Base-by-base conservation (phyloP, 53 echinoderm and acorn worm genomes). In the Apostichopus leukothele region DNA sequence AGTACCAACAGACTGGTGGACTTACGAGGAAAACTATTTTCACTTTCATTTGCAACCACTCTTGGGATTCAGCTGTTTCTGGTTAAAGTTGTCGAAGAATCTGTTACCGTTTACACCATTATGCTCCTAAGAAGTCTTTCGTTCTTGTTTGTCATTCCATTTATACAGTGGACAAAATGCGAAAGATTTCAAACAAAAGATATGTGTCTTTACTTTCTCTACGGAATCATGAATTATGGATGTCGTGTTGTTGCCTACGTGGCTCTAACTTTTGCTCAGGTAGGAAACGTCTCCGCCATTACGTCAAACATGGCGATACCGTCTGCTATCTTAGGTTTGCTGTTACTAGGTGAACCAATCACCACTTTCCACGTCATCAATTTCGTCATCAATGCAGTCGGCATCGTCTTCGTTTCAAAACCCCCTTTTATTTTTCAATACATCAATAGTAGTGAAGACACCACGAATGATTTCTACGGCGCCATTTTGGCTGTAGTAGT, bases 241-340 rank as follows among this genome's bases (percentile, higher is more conserved):
- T 19, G 20, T 21, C 54, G 54, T 1, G 1, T 52, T 18, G 19
- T 81, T 3, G 18, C 81, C 2, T 81, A 81, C 19, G 22, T 81
- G 21, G 81, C 81, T 55, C 12, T 81, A 6, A n/a, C 5, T 3
- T 81, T 81, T 52, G 81, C 81, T 20, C 81, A 81, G 9, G 57
- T 81, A 7, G 81, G 81, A 55, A 81, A 81, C 59, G 55, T 81
- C 6, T n/a, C 55, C 60, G 81, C 81, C 81, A 81, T 81, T 20
- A 81, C 55, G 1, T 81, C 81, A 12, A 81, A 81, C 57, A 5
- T 81, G 57, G n/a, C 81, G 11, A n/a, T 81, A 7, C 81, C 81
- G 21, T 81, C 81, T 9, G 57, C 81, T 5, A 14, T 81, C 1
- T 60, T 81, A 14, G 81, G 19, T 6, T 12, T 81, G 5, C 23